Conservation (phyloP, 2,113 vertebrate genomes). For the Porphyrio hochstetteri region DNA sequence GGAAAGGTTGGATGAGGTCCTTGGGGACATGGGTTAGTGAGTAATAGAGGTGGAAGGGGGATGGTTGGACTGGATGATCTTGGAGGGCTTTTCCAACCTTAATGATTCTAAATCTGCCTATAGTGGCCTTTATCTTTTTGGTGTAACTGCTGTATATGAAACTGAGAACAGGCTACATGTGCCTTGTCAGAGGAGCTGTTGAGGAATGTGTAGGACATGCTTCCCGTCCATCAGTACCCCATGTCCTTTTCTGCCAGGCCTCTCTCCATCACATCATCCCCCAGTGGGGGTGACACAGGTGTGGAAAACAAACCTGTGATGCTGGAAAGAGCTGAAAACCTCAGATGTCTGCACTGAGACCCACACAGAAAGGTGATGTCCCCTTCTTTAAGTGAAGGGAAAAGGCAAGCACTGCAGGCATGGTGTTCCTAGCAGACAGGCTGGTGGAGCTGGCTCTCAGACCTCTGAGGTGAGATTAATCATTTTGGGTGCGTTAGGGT, state of each 20-base stretch:
- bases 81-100: no score
- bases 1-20: no score
- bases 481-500: not conserved
- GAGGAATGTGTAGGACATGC: not conserved
- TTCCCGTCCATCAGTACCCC: no score
- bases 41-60: no score
- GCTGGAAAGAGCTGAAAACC: not conserved
- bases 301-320: not conserved
- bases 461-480: not conserved
- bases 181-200: not conserved
- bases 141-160: not conserved
- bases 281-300: not conserved
- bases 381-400: not conserved
- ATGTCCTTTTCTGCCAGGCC: no score
- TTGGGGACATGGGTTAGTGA: no score
- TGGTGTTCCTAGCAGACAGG: not conserved
- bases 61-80: no score
- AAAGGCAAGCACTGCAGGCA: not conserved
- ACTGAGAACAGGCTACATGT: fast-evolving
- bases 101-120: not conserved
- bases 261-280: no score
- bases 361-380: not conserved
- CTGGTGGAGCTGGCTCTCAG: not conserved
- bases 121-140: not conserved
- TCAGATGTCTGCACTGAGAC: not conserved